Evolutionary conservation across 1,140 invertebrate species (phyloP).

Genomic region (Lanistes nyassanus): DNA sequence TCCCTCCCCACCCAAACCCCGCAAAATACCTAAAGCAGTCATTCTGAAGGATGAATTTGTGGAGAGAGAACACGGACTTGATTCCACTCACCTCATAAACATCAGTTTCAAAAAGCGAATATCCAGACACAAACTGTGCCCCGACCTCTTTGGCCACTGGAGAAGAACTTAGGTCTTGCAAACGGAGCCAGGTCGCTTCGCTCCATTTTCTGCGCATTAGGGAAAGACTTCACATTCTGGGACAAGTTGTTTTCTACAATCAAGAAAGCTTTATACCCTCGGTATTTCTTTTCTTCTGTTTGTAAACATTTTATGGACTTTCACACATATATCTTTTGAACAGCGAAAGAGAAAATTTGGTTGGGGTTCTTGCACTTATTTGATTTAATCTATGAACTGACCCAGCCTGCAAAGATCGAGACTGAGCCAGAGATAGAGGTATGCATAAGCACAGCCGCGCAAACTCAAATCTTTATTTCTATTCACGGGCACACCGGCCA

Average conservation of each 20-base stretch:
- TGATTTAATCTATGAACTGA: no score
- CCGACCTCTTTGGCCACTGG: slow-evolving; percentile 25
- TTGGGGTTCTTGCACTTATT: background rate
- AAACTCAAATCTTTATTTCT: no score
- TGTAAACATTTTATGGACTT: background rate
- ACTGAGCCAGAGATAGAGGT: no score
- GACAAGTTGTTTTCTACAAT: background rate
- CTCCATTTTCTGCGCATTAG: slow-evolving; percentile 33
- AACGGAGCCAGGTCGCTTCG: slow-evolving; percentile 33
- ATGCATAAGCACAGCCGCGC: no score
- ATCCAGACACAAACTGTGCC: slow-evolving; percentile 36
- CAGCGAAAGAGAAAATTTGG: background rate
- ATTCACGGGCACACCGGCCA: no score
- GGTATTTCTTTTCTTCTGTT: background rate
- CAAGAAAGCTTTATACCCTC: background rate
- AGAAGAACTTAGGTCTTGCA: slow-evolving; percentile 20
- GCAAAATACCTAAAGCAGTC: no score
- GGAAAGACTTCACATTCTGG: no score
- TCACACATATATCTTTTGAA: background rate
- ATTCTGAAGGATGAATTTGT: no score
- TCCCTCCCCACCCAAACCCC: no score
- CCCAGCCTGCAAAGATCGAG: no score
- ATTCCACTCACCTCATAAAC: no score
- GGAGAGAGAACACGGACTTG: no score
- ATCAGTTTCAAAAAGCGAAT: slow-evolving; percentile 13